Base-by-base conservation (phyloP, 2,797 vertebrate species). In the Sandelia bainsii region DNA sequence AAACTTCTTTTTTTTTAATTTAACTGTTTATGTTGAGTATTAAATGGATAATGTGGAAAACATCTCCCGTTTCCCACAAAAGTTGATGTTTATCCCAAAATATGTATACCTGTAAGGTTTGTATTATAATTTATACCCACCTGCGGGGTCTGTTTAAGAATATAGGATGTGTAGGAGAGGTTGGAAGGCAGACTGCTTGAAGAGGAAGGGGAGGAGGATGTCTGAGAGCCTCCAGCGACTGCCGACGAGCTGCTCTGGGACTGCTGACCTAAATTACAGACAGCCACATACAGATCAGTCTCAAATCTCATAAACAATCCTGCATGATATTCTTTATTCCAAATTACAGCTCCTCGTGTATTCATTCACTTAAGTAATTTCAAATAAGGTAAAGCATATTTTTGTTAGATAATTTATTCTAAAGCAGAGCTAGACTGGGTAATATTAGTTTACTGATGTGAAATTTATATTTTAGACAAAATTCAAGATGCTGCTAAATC, bases 81-180 rank as follows among this genome's bases (percentile, higher is more conserved):
- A 32, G 29, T 32, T 7, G 29, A 4, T 25, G 19, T 20, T 42
- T 34, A 40, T 14, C 42, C 2, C 1, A 57, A 5, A 58, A 27
- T 32, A 45, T 22, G 19, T 0, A 27, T 34, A 3, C 51, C 37
- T 76, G 10, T 22, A 11, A 22, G 5, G n/a, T 59, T 62, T 49
- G 13, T 5, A 51, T 12, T 5, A 42, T 4, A 34, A 22, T 3
- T 4, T 70, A 46, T 61, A 84, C 60, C 80, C 77, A 99, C 98
- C 97, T 99, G 98, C 57, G 98, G 97, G 3, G 98, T 99, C 85
- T 99, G 98, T 91, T 99, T 99, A 62, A 99, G 95, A 91, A 99
- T 98, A 72, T 99, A 99, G 29, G 98, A 99, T 0, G 97, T 99
- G 84, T 98, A 99, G 22, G 97, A 97, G 81, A 99, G 96, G 90